Base-by-base conservation (phyloP, 2,888 invertebrate species). In the Drosophila merina region DNA sequence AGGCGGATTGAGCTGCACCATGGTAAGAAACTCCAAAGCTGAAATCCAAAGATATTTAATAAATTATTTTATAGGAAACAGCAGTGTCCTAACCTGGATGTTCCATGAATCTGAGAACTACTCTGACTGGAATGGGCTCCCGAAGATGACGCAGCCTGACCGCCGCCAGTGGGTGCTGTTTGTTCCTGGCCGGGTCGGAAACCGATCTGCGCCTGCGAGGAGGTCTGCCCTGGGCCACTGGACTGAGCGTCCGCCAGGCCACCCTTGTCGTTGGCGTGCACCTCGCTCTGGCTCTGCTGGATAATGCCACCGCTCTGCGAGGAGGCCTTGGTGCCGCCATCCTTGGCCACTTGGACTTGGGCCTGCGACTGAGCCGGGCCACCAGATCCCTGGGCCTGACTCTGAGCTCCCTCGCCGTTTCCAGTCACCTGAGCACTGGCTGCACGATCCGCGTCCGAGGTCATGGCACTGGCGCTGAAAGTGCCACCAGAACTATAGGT, bases 221-320 rank as follows among this genome's bases (percentile, higher is more conserved):
- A 96, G 0, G 97, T 96, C 82, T 95, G 95, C 4, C 96, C 97
- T 2, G 96, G 95, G 0, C 96, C 97, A 83, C 95, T 95, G 0
- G 97, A 96, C 92, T 97, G 96, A 0, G 97, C 96, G 89, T 97
- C 96, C 1, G 97, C 96, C 93, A 96, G 93, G 4, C 97, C 97
- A 14, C 97, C 97, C 91, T 95, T 95, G 31, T 94, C 93, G 72
- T 96, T 95, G 3, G 96, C 96, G 92, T 96, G 95, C 0, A 97
- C 92, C 74, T 92, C 92, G 56, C 92, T 92, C 71, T 92, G 92
- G 68, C 92, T 96, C n/a, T 95, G 95, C 86, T 96, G 96, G 86
- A 95, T 94, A 75, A 93, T 91, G 4, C 96, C 96, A 67, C 94
- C 94, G 80, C 95, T 96, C 90, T 96, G 96, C 0, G 96, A 95